Conservation (phyloP, 2,888 invertebrate species). For the Amphimallon solstitiale region DNA sequence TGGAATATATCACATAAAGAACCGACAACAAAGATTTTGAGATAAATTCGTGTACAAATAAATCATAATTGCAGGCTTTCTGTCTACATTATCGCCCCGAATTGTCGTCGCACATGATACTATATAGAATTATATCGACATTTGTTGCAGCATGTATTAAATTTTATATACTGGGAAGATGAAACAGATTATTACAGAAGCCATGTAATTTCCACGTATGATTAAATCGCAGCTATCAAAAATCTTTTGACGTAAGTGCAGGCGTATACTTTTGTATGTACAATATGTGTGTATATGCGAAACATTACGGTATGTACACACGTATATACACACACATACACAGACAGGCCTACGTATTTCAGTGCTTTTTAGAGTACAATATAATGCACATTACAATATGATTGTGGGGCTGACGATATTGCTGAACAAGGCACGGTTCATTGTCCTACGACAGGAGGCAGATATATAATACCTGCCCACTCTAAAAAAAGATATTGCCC, state of each 20-base stretch:
- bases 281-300: neutral
- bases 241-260: constrained; percentile 23
- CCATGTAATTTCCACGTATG: constrained; percentile 24
- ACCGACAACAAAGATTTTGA: neutral
- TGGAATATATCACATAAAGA: neutral
- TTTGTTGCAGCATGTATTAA: neutral
- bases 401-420: constrained; percentile 21
- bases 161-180: constrained; percentile 10
- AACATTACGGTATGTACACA: neutral
- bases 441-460: constrained; percentile 29
- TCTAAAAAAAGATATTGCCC: constrained; percentile 19
- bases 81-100: constrained; percentile 7
- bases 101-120: neutral
- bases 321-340: neutral
- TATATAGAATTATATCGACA: neutral
- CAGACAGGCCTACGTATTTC: constrained; percentile 8
- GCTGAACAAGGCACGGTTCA: constrained; percentile 31
- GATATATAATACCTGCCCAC: constrained; percentile 31
- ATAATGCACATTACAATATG: constrained; percentile 25
- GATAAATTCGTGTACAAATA: constrained; percentile 13
- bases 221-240: constrained; percentile 27
- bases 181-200: constrained; percentile 15
- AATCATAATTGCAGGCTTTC: constrained; percentile 3
- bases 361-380: constrained; percentile 15
- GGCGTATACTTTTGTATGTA: neutral